phyloP scores from a whole-genome alignment of 2,797 vertebrate genomes.

The Leuciscus waleckii region DNA sequence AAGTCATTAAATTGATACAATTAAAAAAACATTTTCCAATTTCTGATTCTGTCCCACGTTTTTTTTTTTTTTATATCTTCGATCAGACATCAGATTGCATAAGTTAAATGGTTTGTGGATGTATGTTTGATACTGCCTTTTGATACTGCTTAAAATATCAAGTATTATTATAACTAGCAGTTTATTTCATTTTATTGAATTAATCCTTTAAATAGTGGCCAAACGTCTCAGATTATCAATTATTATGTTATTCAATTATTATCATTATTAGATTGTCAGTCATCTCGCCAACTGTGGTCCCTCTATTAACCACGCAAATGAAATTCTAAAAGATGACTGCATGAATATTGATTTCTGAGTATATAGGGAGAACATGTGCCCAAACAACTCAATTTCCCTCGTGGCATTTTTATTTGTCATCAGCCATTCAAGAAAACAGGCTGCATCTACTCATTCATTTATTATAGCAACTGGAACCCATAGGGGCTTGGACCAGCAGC shows the following conservation, averaged over 20 bases:
- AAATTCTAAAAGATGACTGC: neutral
- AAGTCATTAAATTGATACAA: too few relatives aligned
- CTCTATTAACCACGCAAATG: neutral
- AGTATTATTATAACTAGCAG: neutral
- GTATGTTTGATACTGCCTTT: neutral
- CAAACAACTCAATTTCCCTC: constrained; percentile 13
- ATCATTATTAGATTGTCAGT: neutral
- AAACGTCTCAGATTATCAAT: neutral
- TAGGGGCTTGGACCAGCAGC: constrained; percentile 73
- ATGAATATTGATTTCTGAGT: neutral
- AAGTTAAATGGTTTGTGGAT: neutral
- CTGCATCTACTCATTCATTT: constrained; percentile 44
- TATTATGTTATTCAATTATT: neutral
- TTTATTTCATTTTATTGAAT: neutral
- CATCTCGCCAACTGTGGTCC: neutral
- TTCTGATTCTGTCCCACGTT: too few relatives aligned
- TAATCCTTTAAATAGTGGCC: neutral
- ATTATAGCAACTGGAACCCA: constrained; percentile 46
- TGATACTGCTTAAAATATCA: neutral
- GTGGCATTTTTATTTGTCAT: constrained; percentile 34
- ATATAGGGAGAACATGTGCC: neutral
- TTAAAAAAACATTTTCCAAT: too few relatives aligned
- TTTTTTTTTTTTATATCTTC: too few relatives aligned
- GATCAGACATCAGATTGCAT: neutral
- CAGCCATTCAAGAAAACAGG: constrained; percentile 41